Evolutionary conservation across 2,888 invertebrate genomes (phyloP).

Genomic region (Lysandra coridon): DNA sequence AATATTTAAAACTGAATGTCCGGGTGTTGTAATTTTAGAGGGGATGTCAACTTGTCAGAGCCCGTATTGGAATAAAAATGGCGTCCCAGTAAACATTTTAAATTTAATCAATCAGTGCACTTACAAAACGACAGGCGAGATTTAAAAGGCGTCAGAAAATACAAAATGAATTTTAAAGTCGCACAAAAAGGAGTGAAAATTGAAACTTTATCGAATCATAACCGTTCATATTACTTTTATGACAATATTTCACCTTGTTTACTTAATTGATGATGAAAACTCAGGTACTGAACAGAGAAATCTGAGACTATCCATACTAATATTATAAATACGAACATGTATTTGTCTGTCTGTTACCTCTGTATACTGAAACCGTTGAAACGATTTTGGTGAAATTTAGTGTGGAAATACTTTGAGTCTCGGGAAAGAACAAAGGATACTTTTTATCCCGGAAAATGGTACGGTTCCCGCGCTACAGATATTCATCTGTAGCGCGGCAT

Average conservation of each 20-base stretch:
- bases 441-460: no score
- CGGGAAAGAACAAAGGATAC: no score
- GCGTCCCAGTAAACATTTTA: not conserved
- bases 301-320: no score
- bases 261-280: not conserved
- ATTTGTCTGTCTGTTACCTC: no score
- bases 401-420: no score
- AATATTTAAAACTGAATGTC: not conserved
- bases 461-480: no score
- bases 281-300: no score
- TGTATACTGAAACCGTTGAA: no score
- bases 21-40: constrained; percentile 5
- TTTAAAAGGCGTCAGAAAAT: not conserved
- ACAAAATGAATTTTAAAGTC: not conserved
- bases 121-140: constrained; percentile 3
- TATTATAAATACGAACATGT: no score
- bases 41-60: not conserved
- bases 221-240: no score
- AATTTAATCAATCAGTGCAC: constrained; percentile 21
- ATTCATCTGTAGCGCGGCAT: no score
- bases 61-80: constrained; percentile 14
- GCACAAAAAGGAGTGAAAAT: not conserved
- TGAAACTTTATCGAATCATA: not conserved
- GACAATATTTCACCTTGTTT: not conserved
- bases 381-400: no score